Conservation (phyloP, 2,113 vertebrate species). For the Pterocles burchelli region DNA sequence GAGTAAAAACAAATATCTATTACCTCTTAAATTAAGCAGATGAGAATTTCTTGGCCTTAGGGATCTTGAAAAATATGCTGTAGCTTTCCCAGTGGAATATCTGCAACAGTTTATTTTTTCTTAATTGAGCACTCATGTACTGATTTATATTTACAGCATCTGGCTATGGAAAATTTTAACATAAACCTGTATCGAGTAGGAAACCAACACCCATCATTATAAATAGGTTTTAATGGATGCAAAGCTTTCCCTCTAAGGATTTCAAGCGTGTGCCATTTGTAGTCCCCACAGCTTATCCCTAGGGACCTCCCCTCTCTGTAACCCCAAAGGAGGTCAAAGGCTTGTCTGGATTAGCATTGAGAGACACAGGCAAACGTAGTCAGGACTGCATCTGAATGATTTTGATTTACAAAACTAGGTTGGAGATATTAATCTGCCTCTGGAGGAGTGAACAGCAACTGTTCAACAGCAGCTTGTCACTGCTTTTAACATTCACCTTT, state of each 20-base stretch:
- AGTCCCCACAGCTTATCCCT: background rate
- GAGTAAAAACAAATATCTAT: constrained; percentile 22
- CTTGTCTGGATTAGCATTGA: background rate
- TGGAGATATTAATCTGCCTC: background rate
- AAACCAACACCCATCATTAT: background rate
- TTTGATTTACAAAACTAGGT: constrained; percentile 17
- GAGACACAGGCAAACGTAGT: background rate
- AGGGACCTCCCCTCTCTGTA: background rate
- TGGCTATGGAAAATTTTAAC: background rate
- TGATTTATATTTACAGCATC: constrained; percentile 34
- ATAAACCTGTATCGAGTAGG: background rate
- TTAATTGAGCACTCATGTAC: background rate
- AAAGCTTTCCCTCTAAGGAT: background rate
- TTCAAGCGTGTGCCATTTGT: background rate
- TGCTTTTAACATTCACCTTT: background rate
- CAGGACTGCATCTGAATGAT: background rate
- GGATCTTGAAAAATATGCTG: constrained; percentile 16
- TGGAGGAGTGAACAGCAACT: background rate
- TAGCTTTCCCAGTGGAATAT: constrained; percentile 10
- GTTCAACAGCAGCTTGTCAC: background rate
- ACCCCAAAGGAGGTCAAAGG: background rate
- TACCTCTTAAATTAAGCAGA: constrained; percentile 48
- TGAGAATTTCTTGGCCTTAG: constrained; percentile 21
- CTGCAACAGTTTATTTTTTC: background rate
- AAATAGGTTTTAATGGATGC: background rate